These are phyloP conservation scores for Lanius collurio DNA, from an alignment of 2,113 vertebrate genomes.

Conservation along the genomic window DNA sequence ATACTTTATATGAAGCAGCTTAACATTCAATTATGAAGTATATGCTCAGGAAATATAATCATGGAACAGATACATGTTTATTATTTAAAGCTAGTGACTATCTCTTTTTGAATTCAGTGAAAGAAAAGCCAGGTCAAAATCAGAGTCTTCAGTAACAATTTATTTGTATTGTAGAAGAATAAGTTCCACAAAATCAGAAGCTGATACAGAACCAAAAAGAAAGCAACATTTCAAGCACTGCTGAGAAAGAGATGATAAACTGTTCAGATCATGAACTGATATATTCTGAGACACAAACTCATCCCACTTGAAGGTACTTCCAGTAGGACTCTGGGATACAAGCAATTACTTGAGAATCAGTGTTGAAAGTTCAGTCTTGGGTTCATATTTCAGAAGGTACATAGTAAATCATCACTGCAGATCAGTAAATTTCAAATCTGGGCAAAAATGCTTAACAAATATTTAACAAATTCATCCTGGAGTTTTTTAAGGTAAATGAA, in stretches of 20 bases:
- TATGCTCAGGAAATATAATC: neutral
- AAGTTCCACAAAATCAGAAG: neutral
- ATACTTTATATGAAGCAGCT: neutral
- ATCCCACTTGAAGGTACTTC: neutral
- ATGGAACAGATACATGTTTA: neutral
- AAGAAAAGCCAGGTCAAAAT: neutral
- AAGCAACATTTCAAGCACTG: neutral
- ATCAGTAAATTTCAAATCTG: neutral
- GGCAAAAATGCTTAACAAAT: neutral
- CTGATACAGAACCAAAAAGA: neutral
- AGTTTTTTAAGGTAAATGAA: neutral
- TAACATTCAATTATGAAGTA: neutral
- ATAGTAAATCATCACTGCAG: neutral
- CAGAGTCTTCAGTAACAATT: neutral
- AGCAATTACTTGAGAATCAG: neutral
- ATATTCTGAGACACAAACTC: neutral
- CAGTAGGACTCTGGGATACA: neutral
- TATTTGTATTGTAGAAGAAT: neutral
- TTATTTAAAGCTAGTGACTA: neutral
- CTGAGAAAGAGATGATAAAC: neutral
- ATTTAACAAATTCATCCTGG: neutral
- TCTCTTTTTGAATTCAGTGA: neutral
- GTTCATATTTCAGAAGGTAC: neutral
- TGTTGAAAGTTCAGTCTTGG: neutral
- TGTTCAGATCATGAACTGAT: rapidly evolving